Evolutionary conservation across 2,888 invertebrate genomes (phyloP).

Genomic region (Eustalomyia histrio): DNA sequence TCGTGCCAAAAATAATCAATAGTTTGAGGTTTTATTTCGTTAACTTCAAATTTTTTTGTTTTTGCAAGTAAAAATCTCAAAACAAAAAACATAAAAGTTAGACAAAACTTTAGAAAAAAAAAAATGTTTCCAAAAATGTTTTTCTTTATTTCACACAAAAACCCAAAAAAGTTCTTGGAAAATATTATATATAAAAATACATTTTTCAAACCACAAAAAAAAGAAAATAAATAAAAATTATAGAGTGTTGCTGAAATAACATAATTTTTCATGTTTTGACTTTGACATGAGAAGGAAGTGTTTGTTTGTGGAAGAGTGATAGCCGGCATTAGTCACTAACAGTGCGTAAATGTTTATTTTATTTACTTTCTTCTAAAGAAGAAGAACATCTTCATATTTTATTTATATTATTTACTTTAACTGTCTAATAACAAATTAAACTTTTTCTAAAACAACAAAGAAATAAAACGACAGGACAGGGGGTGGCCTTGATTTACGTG

Average conservation of each 20-base stretch:
- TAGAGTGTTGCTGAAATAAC: not conserved
- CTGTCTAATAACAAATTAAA: not conserved
- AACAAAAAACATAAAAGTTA: not conserved
- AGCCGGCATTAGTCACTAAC: not conserved
- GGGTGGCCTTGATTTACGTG: too few species aligned
- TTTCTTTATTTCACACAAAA: not conserved
- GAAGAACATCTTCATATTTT: not conserved
- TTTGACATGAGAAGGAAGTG: not conserved
- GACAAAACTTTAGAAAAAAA: not conserved
- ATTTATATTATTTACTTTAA: not conserved
- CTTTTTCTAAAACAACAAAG: not conserved
- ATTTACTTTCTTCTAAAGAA: not conserved
- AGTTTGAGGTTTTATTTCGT: not conserved
- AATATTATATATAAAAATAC: not conserved
- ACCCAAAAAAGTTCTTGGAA: not conserved
- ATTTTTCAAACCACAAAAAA: not conserved
- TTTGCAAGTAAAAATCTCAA: not conserved
- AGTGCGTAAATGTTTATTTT: not conserved
- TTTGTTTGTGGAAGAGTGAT: not conserved
- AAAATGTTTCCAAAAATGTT: not conserved
- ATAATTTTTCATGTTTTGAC: not conserved
- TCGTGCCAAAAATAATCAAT: constrained; percentile 15
- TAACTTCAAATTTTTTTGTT: too few species aligned
- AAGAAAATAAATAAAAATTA: not conserved
- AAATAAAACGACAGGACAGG: too few species aligned